phyloP scores from a whole-genome alignment of 2,113 vertebrate genomes.

The Crypturellus undulatus region DNA sequence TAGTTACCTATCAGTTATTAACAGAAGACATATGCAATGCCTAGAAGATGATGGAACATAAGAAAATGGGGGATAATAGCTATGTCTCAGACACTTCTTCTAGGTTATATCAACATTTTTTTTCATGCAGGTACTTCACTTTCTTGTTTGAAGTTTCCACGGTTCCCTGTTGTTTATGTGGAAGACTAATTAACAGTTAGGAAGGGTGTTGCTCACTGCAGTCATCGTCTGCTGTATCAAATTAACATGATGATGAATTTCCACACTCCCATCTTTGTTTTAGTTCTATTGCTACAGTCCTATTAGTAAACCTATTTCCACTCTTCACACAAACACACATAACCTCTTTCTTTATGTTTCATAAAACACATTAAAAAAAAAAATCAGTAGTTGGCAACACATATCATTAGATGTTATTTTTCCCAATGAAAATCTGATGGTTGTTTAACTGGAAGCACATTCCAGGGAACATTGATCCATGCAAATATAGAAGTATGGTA shows the following conservation, averaged over 20 bases:
- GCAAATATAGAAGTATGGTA: neutral
- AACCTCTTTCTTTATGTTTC: neutral
- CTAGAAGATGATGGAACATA: neutral
- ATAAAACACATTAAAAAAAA: neutral
- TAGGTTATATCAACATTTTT: neutral
- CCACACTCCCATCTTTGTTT: neutral
- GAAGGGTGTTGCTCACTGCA: neutral
- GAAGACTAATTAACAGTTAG: neutral
- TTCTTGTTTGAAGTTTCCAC: neutral
- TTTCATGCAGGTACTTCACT: neutral
- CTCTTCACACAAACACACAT: neutral
- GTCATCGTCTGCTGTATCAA: neutral
- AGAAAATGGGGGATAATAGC: neutral
- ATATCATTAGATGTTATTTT: neutral
- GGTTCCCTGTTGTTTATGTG: neutral
- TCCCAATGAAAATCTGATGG: neutral
- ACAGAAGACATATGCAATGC: neutral
- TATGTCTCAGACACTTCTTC: neutral
- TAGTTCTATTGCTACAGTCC: neutral
- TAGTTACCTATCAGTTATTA: neutral
- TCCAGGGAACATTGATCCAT: neutral
- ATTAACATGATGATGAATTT: neutral
- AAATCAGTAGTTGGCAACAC: neutral
- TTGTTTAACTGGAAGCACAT: neutral
- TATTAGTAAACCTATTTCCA: neutral